These are phyloP conservation scores for Luehdorfia chinensis DNA, from an alignment of 1,140 invertebrate genomes.

Conservation along the genomic window DNA sequence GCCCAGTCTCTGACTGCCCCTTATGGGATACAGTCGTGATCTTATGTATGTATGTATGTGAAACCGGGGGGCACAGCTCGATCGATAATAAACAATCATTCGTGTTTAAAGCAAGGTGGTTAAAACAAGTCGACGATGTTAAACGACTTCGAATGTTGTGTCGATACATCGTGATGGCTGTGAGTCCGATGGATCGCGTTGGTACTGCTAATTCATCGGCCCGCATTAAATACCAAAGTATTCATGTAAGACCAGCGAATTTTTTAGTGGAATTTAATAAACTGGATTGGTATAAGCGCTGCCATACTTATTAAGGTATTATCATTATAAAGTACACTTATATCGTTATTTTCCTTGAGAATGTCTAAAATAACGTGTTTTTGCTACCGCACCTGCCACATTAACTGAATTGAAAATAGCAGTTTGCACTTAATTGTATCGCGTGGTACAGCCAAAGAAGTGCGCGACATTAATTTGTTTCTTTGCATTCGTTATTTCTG, in stretches of 20 bases:
- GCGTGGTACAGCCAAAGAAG: constrained; percentile 8
- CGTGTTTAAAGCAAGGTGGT: no score
- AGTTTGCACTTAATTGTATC: constrained; percentile 13
- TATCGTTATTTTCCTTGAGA: constrained; percentile 10
- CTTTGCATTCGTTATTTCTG: constrained; percentile 7
- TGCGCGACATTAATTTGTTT: constrained; percentile 9
- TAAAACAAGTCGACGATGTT: no score
- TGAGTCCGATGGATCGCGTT: no score
- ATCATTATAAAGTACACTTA: constrained; percentile 15
- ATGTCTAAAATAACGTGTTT: constrained; percentile 17
- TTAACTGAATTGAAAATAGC: constrained; percentile 16
- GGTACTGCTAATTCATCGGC: not conserved
- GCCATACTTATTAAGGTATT: constrained; percentile 14
- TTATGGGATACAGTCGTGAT: no score
- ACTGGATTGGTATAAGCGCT: not conserved
- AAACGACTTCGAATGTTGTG: no score
- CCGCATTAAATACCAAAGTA: not conserved
- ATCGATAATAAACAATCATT: no score
- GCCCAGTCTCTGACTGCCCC: no score
- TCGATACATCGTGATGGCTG: no score
- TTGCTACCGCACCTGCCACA: constrained; percentile 12
- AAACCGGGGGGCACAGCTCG: no score
- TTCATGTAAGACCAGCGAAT: not conserved
- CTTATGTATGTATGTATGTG: no score
- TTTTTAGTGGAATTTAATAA: constrained; percentile 7